Evolutionary conservation across 2,888 invertebrate genomes (phyloP), one percentile per base, ranked within the genome.

Genomic region (Lumbricus terrestris): DNA sequence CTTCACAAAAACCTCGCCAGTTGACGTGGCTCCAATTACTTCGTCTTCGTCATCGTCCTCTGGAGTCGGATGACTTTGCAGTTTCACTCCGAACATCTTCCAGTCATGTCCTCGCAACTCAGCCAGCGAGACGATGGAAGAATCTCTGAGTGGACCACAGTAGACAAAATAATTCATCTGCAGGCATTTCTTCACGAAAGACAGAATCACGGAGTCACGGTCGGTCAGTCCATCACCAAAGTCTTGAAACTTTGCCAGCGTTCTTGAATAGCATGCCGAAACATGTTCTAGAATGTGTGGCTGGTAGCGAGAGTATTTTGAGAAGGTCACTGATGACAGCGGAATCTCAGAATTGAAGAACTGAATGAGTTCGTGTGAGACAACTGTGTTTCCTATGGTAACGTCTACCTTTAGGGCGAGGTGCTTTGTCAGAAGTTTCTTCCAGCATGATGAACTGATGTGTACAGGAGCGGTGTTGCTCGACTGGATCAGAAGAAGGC

Each of bases 281-380:
- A 83, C 34, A 23, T 83, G 83, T 34, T 83, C 83, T 20, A 83
- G 34, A 33, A 83, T 83, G 83, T 83, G 83, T 34, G 83, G 20
- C 2, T 15, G 83, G 35, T 83, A 83, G 33, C 83, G 83, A 35
- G 83, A 35, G 35, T 34, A 83, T 83, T 83, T 83, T 35, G 83
- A 83, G 83, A 34, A 83, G n/a, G 34, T 83, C 4, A 83, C 35
- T 20, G 83, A 83, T 35, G 35, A 34, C 34, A 83, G 83, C 33
- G 83, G 83, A 83, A 83, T 83, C 16, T 34, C 34, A 35, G 83
- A 83, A 33, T 83, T 83, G 35, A 83, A 83, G 83, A 83, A 83
- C 83, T 83, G 83, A 83, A 83, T 83, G n/a, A 83, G 35, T 23
- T 83, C 83, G 13, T 83, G n/a, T 20, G 83, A 83, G 20, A 34